These are phyloP conservation scores for Turritopsis dohrnii DNA, from an alignment of 30 jellyfish, hydroid and myxozoan genomes.

Conservation along the genomic window DNA sequence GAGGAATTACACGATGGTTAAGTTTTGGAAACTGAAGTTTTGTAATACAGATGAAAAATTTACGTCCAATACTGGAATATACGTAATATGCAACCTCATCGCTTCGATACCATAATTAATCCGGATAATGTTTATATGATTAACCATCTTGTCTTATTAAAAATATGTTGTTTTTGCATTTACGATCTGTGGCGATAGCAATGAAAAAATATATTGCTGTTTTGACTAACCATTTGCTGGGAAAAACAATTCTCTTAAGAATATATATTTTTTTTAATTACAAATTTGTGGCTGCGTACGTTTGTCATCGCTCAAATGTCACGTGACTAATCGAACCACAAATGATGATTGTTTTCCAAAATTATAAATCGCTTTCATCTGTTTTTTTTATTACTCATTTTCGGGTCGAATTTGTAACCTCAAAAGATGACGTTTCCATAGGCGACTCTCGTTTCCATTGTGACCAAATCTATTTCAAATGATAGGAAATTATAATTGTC, in stretches of 20 bases:
- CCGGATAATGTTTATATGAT: not conserved
- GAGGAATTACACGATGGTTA: not conserved
- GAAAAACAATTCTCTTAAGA: not conserved
- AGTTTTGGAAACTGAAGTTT: not conserved
- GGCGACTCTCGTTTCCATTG: not conserved
- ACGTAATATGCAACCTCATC: not conserved
- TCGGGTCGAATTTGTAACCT: too few species aligned
- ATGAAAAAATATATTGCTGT: not conserved
- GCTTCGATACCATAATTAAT: not conserved
- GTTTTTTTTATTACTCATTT: not conserved
- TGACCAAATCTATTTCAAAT: not conserved
- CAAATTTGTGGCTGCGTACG: not conserved
- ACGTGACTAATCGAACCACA: not conserved
- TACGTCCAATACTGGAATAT: too few species aligned
- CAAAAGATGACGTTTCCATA: not conserved
- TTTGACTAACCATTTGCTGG: not conserved
- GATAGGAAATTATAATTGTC: not conserved
- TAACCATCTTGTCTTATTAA: not conserved
- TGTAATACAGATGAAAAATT: not conserved
- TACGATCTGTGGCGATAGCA: not conserved
- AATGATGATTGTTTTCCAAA: not conserved
- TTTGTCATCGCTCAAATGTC: not conserved
- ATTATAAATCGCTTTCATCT: not conserved
- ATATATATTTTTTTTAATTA: too few species aligned
- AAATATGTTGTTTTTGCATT: not conserved